Evolutionary conservation across 2,797 vertebrate species (phyloP).

Genomic region (Ptychobarbus kaznakovi): DNA sequence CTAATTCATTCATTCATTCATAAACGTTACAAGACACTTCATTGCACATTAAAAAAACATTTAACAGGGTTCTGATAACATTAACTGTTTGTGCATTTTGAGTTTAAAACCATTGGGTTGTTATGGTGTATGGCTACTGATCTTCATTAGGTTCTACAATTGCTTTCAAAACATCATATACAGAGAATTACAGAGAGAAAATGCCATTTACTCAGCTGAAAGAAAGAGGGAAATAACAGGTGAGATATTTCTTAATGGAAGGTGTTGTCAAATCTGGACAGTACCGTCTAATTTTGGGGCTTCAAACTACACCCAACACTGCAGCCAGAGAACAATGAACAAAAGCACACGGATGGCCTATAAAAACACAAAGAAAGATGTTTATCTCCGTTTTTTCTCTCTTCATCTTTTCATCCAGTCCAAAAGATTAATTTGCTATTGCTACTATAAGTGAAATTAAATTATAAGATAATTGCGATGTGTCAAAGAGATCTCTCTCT

Average conservation of each 20-base stretch:
- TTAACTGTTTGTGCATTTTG: neutral
- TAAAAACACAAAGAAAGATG: neutral
- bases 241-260: constrained; percentile 20
- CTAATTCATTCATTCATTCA: neutral
- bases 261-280: neutral
- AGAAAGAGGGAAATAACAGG: constrained; percentile 22
- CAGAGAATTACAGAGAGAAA: neutral
- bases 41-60: too few relatives aligned
- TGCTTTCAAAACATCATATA: constrained; percentile 2
- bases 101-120: neutral
- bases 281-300: neutral
- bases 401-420: neutral
- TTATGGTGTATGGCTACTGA: neutral
- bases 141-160: neutral
- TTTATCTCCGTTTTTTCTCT: neutral
- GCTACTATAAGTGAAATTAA: constrained; percentile 15
- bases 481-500: constrained; percentile 7
- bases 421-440: constrained; percentile 8
- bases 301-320: neutral
- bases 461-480: constrained; percentile 12
- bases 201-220: constrained; percentile 18
- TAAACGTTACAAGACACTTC: neutral
- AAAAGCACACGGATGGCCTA: neutral
- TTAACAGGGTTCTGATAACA: too few relatives aligned
- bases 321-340: neutral